Base-by-base conservation (phyloP, 2,888 invertebrate species). In the Pollenia amentaria region DNA sequence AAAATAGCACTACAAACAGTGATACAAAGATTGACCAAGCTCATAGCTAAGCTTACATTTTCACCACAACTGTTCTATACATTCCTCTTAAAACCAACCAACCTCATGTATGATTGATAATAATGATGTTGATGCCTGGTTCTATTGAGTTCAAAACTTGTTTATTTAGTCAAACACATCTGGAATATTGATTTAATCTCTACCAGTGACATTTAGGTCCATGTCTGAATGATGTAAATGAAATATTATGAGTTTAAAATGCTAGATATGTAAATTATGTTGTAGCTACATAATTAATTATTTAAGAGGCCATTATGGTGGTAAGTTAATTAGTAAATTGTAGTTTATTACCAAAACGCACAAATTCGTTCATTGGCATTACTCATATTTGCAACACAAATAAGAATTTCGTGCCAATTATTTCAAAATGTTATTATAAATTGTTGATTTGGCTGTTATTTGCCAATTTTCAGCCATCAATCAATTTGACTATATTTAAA, bases 271-370 rank as follows among this genome's bases (percentile, higher is more conserved):
- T 67, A 29, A 38, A 46, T 10, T 7, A 67, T 11, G 29, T 4
- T n/a, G 21, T 10, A 29, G 29, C 29, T 67, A 21, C 46, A 44
- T 57, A 57, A 57, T 55, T 21, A 72, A 72, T 57, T 57, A 21
- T 57, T 72, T 4, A 57, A 72, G 57, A 60, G n/a, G 3, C 12
- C 12, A 75, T 62, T 18, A 40, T 18, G 69, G 69, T 40, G 53
- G 14, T 4, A 16, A 69, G 40, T 53, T 53, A 51, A 69, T 53
- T 51, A 69, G 38, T 38, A 40, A 40, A 53, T 14, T 53, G 40
- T 51, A 40, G 40, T 69, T 18, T n/a, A 69, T 64, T 11, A 10
- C 29, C 38, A 12, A 3, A 60, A 9, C 16, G 16, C 12, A 73
- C 8, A 46, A 29, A 46, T 2, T 38, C 46, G 6, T 11, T n/a